Conservation (phyloP, 2,888 invertebrate genomes). For the Melangyna quadrimaculata region DNA sequence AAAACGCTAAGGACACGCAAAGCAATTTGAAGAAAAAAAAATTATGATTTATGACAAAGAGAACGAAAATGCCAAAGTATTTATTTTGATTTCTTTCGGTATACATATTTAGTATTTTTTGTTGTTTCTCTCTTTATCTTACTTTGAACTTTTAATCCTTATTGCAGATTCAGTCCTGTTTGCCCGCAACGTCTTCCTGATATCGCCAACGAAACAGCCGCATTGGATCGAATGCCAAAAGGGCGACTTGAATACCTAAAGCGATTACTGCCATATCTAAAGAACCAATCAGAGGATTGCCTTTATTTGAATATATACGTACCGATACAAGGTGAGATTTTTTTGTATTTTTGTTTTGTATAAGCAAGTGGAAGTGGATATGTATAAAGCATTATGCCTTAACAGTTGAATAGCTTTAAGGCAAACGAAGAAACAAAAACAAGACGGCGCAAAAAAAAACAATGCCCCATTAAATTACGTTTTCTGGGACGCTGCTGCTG, state of each 20-base stretch:
- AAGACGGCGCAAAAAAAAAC: background rate
- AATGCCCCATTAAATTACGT: conserved; percentile 19
- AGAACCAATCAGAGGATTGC: conserved; percentile 97
- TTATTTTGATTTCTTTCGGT: background rate
- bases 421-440: background rate
- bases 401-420: conserved; percentile 22
- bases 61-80: conserved; percentile 34
- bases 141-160: conserved; percentile 51
- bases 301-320: conserved; percentile 98
- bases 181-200: conserved; percentile 96
- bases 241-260: conserved; percentile 94
- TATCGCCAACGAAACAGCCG: conserved; percentile 91
- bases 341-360: conserved; percentile 6
- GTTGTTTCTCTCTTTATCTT: conserved; percentile 9
- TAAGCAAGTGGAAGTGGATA: background rate
- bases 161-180: conserved; percentile 89
- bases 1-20: background rate
- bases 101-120: conserved; percentile 8
- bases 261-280: conserved; percentile 92
- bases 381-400: conserved; percentile 4
- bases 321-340: conserved; percentile 92
- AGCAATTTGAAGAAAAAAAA: conserved; percentile 12
- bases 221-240: conserved; percentile 91
- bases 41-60: conserved; percentile 42
- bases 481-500: conserved; percentile 5